Conservation (phyloP, 2,888 invertebrate genomes). For the Mesorhabditis sp. region DNA sequence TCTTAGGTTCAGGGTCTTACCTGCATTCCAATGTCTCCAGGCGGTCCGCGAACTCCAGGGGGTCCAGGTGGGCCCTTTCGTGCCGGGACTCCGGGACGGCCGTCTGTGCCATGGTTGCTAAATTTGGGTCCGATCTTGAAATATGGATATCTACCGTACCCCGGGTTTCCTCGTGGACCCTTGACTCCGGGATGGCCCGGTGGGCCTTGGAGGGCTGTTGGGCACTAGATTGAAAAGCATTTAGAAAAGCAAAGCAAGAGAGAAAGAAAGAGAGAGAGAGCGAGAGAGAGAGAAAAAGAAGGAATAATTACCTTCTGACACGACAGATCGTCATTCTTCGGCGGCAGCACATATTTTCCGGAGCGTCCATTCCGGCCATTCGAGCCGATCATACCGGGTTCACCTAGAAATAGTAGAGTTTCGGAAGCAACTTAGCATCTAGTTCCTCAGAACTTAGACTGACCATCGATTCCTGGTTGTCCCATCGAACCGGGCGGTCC, state of each 20-base stretch:
- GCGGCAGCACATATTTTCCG: constrained; percentile 34
- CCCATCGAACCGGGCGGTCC: constrained; percentile 35
- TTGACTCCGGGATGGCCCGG: constrained; percentile 42
- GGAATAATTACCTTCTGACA: constrained; percentile 32
- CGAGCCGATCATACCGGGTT: constrained; percentile 30
- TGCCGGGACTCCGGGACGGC: constrained; percentile 30
- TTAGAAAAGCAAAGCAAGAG: too few relatives aligned
- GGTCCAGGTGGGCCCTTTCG: constrained; percentile 42
- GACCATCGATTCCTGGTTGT: constrained; percentile 25
- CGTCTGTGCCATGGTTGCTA: constrained; percentile 29
- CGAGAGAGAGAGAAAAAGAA: too few relatives aligned
- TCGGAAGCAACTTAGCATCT: background rate
- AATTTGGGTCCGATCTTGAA: background rate
- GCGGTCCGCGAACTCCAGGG: constrained; percentile 37
- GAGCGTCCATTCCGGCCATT: constrained; percentile 38
- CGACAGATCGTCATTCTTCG: constrained; percentile 23
- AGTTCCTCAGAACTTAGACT: background rate
- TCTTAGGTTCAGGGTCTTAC: background rate
- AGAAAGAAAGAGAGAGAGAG: too few relatives aligned
- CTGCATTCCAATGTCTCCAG: constrained; percentile 37
- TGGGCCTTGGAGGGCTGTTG: constrained; percentile 35
- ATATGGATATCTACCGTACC: constrained; percentile 13
- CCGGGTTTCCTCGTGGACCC: constrained; percentile 33
- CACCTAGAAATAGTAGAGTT: constrained; percentile 12
- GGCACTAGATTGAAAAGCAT: constrained; percentile 19